A percentile compares a stretch with the other conserved stretches of the same genome.
Conservation (phyloP, 2,797 vertebrate genomes). For the Falco novaeseelandiae region DNA sequence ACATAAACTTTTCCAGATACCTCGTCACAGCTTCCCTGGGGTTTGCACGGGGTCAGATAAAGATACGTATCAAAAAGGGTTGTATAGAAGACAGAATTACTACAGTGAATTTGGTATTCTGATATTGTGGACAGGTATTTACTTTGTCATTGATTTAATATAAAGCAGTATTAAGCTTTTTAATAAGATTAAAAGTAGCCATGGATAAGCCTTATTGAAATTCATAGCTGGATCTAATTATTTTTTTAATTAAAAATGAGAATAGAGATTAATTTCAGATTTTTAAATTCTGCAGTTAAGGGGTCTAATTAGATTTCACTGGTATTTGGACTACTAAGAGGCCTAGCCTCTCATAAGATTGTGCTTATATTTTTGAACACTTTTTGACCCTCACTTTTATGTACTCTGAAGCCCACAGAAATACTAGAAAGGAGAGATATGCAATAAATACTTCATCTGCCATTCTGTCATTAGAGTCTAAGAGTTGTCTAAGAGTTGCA, state of each 20-base stretch:
- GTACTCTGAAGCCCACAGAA: not conserved
- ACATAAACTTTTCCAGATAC: not conserved
- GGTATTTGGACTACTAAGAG: not conserved
- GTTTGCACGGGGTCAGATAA: not conserved
- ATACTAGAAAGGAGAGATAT: not conserved
- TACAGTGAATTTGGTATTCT: not conserved
- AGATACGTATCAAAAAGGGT: not conserved
- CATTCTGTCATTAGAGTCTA: not conserved
- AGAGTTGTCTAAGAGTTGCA: not conserved
- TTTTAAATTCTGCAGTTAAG: not conserved
- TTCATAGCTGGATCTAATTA: not conserved
- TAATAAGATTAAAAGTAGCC: not conserved
- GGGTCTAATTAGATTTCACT: not conserved
- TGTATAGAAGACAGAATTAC: not conserved
- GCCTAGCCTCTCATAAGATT: not conserved
- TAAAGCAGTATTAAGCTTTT: not conserved
- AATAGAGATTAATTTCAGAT: not conserved
- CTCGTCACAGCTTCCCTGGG: not conserved
- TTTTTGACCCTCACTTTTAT: not conserved
- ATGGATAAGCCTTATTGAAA: not conserved
- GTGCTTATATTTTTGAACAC: not conserved
- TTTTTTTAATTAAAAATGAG: constrained; percentile 5
- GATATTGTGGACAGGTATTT: not conserved
- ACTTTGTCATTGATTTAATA: not conserved
- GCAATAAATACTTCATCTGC: not conserved